A percentile compares a stretch with the other conserved stretches of the same genome.
phyloP scores from a whole-genome alignment of 1,140 invertebrate species.

The Antheraea mylitta region DNA sequence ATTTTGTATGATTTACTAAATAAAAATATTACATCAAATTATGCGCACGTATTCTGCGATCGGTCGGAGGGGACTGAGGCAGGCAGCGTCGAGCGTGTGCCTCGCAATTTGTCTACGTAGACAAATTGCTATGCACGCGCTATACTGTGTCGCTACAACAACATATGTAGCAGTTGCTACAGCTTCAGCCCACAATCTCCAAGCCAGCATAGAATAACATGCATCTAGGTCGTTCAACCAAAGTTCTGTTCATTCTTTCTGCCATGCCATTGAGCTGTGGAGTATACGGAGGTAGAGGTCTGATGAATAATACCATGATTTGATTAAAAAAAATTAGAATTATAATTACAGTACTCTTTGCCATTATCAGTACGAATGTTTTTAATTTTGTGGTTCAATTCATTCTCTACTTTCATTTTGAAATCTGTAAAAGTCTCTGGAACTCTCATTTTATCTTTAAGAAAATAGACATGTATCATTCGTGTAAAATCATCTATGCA shows the following conservation, averaged over 20 bases:
- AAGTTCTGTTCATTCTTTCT: too few species aligned
- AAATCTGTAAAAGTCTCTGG: background rate
- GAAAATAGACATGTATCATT: too few species aligned
- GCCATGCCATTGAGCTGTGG: too few species aligned
- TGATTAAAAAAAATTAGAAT: constrained; percentile 20
- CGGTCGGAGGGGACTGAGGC: too few species aligned
- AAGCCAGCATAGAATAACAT: constrained; percentile 13
- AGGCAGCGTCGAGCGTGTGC: too few species aligned
- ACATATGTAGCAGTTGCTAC: too few species aligned
- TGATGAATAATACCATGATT: constrained; percentile 22
- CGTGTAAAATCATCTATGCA: too few species aligned
- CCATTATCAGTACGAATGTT: constrained; percentile 14
- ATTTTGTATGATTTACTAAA: too few species aligned
- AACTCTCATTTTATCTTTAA: constrained; percentile 21
- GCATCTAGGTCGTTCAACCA: constrained; percentile 20
- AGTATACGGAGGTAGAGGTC: constrained; percentile 22
- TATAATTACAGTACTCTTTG: constrained; percentile 21
- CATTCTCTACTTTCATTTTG: background rate
- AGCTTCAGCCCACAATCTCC: background rate
- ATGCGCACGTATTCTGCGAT: too few species aligned
- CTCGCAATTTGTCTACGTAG: too few species aligned
- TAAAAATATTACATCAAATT: too few species aligned
- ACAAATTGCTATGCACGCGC: too few species aligned
- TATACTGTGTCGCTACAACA: constrained; percentile 59
- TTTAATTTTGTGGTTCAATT: constrained; percentile 26